These are phyloP conservation scores for Callospermophilus lateralis DNA, from an alignment of 2,113 vertebrate genomes.

Conservation along the genomic window DNA sequence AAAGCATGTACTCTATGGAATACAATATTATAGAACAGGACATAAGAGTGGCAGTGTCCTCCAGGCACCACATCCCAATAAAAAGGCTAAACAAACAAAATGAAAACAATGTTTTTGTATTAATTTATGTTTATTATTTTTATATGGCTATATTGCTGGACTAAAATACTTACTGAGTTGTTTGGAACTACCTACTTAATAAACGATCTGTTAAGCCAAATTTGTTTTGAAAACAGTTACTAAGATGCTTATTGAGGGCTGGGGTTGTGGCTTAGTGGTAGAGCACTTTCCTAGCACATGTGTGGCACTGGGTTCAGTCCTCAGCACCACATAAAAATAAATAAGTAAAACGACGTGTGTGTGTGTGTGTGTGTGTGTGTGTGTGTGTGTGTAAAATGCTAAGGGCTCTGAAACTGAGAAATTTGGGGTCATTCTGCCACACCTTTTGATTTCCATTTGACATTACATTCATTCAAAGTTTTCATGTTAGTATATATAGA, in stretches of 20 bases:
- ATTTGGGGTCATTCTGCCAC: not conserved
- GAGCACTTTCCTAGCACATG: too few species aligned
- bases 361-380: too few species aligned
- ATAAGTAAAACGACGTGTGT: too few species aligned
- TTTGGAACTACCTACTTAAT: constrained; percentile 15
- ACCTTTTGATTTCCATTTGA: not conserved
- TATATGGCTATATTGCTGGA: not conserved
- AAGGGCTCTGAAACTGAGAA: not conserved
- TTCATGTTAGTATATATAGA: not conserved
- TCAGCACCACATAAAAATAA: too few species aligned
- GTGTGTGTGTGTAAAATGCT: too few species aligned
- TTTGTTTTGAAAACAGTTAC: constrained; percentile 18
- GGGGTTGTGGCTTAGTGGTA: too few species aligned
- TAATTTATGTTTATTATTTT: not conserved
- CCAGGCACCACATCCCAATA: not conserved
- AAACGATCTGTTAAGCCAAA: not conserved
- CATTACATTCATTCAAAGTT: not conserved
- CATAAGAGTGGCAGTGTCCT: not conserved
- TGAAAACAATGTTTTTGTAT: constrained; percentile 25
- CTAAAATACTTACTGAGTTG: not conserved
- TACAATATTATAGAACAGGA: not conserved
- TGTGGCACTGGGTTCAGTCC: too few species aligned
- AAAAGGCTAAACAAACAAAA: not conserved
- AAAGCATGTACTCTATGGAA: constrained; percentile 23
- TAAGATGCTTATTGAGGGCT: not conserved